A percentile compares a stretch with the other conserved stretches of the same genome.
Evolutionary conservation across 2,888 invertebrate genomes (phyloP).

Genomic region (Hipparchia sbordonii): DNA sequence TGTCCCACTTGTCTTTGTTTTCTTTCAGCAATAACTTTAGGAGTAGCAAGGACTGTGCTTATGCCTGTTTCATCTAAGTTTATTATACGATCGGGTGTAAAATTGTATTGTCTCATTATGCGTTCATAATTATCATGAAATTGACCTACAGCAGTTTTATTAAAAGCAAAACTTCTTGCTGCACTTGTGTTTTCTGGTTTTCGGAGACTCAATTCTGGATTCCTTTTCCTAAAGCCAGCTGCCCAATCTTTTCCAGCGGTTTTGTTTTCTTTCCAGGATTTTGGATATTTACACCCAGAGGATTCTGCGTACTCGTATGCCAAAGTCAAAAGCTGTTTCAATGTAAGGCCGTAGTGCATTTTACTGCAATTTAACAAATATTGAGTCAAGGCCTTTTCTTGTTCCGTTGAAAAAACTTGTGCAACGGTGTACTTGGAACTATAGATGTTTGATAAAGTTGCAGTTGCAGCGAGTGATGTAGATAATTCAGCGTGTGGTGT

Average conservation of each 20-base stretch:
- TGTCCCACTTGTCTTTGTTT: slow-evolving; percentile 22
- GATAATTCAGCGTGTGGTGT: slow-evolving; percentile 10
- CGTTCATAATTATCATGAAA: background rate
- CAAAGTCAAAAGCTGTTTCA: too few relatives aligned
- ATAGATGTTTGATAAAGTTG: too few relatives aligned
- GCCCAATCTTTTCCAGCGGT: background rate
- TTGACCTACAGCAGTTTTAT: slow-evolving; percentile 8
- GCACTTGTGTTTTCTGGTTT: slow-evolving; percentile 22
- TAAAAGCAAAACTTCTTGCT: background rate
- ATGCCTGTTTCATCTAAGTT: slow-evolving; percentile 15
- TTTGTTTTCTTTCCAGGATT: background rate
- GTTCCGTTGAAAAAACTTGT: too few relatives aligned
- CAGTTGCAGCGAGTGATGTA: too few relatives aligned
- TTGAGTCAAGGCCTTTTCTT: too few relatives aligned
- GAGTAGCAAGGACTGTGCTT: slow-evolving; percentile 10
- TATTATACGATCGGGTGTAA: slow-evolving; percentile 16
- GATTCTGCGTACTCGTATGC: background rate
- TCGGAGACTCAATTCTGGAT: slow-evolving; percentile 18
- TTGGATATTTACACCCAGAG: background rate
- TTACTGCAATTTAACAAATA: too few relatives aligned
- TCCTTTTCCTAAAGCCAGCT: background rate
- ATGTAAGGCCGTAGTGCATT: too few relatives aligned
- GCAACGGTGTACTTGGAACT: too few relatives aligned
- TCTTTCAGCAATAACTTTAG: slow-evolving; percentile 18
- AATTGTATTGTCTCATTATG: slow-evolving; percentile 18